Conservation (phyloP, 2,797 vertebrate species). For the Carapus acus region DNA sequence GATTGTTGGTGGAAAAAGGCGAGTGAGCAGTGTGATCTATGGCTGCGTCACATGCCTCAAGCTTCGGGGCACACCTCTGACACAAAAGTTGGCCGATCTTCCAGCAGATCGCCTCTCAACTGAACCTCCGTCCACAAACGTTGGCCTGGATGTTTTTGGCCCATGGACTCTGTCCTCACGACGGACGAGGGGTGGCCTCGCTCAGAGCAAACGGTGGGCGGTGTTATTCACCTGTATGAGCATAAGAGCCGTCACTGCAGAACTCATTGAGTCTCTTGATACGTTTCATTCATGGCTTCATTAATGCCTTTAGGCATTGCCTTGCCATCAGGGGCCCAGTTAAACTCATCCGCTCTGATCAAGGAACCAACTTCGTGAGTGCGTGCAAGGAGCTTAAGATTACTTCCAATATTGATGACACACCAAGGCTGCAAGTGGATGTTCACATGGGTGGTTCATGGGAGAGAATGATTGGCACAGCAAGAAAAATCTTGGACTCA, state of each 20-base stretch:
- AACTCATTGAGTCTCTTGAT: background rate
- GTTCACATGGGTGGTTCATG: slow-evolving; percentile 1
- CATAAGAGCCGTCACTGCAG: too few relatives aligned
- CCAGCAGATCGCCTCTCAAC: background rate
- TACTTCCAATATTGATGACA: slow-evolving; percentile 9
- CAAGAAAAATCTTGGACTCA: background rate
- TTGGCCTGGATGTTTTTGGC: background rate
- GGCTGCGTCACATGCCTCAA: background rate
- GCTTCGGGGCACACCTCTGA: background rate
- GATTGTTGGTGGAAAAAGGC: too few relatives aligned
- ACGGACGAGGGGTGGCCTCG: too few relatives aligned
- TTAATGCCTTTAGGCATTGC: background rate
- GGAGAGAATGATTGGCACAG: slow-evolving; percentile 1
- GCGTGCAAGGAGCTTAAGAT: slow-evolving; percentile 19
- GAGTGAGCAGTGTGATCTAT: background rate
- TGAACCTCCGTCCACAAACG: background rate
- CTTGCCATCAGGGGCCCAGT: too few relatives aligned
- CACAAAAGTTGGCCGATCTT: background rate
- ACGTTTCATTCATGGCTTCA: background rate
- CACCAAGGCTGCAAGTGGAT: too few relatives aligned
- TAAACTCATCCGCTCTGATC: slow-evolving; percentile 14
- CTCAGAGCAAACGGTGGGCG: too few relatives aligned
- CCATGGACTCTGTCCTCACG: background rate
- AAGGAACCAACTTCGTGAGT: slow-evolving; percentile 22
- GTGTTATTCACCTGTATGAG: too few relatives aligned